Conservation (phyloP, 2,888 invertebrate species). For the Leucophenga montana region DNA sequence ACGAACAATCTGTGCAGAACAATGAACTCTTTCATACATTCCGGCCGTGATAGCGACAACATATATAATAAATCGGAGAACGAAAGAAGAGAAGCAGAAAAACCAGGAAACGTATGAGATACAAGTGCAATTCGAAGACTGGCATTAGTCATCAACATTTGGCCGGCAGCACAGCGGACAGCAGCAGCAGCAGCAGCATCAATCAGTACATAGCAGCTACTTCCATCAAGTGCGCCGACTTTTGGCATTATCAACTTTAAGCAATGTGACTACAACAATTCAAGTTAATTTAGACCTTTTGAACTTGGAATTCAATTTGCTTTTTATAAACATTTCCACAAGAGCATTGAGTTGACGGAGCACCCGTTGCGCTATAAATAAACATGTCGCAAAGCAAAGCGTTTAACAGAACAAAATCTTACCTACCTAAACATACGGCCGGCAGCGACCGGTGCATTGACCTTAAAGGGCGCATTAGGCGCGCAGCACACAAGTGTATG, state of each 20-base stretch:
- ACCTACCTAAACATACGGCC: conserved; percentile 41
- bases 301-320: too few relatives aligned
- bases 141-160: conserved; percentile 7
- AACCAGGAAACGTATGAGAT: neutral
- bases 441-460: conserved; percentile 51
- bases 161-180: too few relatives aligned
- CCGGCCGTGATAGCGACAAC: conserved; percentile 5
- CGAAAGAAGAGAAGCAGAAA: neutral
- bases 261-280: neutral
- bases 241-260: conserved; percentile 11
- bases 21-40: conserved; percentile 41
- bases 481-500: conserved; percentile 26
- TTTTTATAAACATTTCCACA: too few relatives aligned
- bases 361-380: neutral
- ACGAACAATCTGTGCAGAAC: conserved; percentile 43
- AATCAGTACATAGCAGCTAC: too few relatives aligned
- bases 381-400: too few relatives aligned
- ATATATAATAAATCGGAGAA: neutral
- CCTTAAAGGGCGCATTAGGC: conserved; percentile 50
- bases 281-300: too few relatives aligned
- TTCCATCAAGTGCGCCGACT: conserved; percentile 3
- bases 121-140: neutral
- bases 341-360: neutral
- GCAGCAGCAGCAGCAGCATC: too few relatives aligned
- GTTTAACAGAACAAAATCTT: conserved; percentile 24